phyloP scores from a whole-genome alignment of 2,888 invertebrate genomes.

The Eustalomyia histrio region DNA sequence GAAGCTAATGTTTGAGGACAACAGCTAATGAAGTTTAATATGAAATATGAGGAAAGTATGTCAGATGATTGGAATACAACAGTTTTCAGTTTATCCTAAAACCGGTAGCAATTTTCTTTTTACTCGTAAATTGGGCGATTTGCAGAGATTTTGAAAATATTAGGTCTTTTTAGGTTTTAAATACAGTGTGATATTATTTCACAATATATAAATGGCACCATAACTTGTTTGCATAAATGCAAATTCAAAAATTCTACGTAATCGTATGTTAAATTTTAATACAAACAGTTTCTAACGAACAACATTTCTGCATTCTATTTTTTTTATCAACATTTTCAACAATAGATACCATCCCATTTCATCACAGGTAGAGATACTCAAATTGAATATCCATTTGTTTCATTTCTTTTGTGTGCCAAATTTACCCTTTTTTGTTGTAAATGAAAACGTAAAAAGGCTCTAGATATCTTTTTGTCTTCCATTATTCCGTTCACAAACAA shows the following conservation, averaged over 20 bases:
- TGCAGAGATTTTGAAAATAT: too few species aligned
- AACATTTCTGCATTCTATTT: conserved; percentile 18
- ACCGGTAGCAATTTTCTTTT: too few species aligned
- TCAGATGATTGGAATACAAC: too few species aligned
- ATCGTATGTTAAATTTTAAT: conserved; percentile 36
- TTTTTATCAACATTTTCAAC: conserved; percentile 11
- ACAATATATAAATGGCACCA: neutral
- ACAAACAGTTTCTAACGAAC: conserved; percentile 51
- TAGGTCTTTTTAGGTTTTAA: too few species aligned
- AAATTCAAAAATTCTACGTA: conserved; percentile 34
- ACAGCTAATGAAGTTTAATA: too few species aligned
- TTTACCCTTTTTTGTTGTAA: conserved; percentile 25
- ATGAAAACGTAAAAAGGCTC: conserved; percentile 27
- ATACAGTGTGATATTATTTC: too few species aligned
- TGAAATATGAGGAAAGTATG: too few species aligned
- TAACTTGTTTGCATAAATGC: conserved; percentile 24
- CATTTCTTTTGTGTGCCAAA: conserved; percentile 20
- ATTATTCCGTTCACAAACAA: conserved; percentile 57
- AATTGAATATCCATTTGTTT: conserved; percentile 38
- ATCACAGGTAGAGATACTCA: conserved; percentile 48
- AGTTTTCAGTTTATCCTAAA: too few species aligned
- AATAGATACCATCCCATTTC: conserved; percentile 16
- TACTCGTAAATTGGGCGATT: too few species aligned
- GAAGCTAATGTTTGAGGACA: too few species aligned
- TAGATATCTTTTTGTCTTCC: conserved; percentile 39